Conservation (phyloP, 2,113 vertebrate species). For the Puntigrus tetrazona region DNA sequence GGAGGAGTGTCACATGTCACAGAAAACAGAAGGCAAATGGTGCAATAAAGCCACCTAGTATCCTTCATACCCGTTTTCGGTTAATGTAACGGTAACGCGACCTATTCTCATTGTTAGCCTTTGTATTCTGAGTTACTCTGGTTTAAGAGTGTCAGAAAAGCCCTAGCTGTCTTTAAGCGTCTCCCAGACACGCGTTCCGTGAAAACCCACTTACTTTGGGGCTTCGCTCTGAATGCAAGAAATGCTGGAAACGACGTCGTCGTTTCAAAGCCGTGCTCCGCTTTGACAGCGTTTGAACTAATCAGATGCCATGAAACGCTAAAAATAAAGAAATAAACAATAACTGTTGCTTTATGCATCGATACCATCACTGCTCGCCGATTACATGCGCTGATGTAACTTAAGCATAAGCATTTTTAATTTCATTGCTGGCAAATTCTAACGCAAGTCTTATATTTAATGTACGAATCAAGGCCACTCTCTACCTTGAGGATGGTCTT, state of each 20-base stretch:
- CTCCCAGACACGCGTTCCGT: conserved; percentile 67
- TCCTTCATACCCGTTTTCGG: not conserved
- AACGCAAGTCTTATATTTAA: not conserved
- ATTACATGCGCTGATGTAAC: not conserved
- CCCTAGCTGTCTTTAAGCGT: conserved; percentile 41
- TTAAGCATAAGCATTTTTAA: not conserved
- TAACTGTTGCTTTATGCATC: too few relatives aligned
- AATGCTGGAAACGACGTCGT: not conserved
- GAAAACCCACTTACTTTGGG: not conserved
- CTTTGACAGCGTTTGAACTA: too few relatives aligned
- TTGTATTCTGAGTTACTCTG: not conserved
- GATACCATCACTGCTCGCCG: too few relatives aligned
- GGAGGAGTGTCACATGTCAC: conserved; percentile 46
- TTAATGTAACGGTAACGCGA: not conserved
- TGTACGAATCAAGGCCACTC: too few relatives aligned
- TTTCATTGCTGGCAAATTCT: too few relatives aligned
- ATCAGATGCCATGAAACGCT: not conserved
- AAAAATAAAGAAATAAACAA: too few relatives aligned
- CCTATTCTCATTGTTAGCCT: not conserved
- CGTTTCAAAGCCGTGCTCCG: too few relatives aligned
- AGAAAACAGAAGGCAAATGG: conserved; percentile 22
- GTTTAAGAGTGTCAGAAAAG: not conserved
- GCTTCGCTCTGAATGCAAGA: not conserved
- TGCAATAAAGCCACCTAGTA: not conserved
- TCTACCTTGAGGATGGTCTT: conserved; percentile 51